These are phyloP conservation scores for Nesospiza acunhae DNA, from an alignment of 2,113 vertebrate genomes.

Conservation along the genomic window DNA sequence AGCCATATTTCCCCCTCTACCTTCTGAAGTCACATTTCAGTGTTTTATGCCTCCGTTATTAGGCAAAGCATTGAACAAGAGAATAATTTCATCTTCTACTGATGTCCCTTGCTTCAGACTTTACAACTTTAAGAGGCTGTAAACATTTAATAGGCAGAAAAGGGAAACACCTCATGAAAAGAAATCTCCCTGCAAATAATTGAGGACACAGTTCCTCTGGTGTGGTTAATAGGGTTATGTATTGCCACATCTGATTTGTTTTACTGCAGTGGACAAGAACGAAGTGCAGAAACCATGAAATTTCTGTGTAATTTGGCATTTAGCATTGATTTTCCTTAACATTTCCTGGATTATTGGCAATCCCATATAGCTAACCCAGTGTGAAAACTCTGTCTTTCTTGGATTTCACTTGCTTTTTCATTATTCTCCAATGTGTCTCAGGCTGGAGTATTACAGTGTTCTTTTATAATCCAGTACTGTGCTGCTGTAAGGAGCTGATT, in stretches of 20 bases:
- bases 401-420: not conserved
- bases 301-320: not conserved
- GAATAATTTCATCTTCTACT: not conserved
- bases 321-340: not conserved
- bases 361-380: not conserved
- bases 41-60: not conserved
- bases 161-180: not conserved
- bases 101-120: not conserved
- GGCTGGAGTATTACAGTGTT: not conserved
- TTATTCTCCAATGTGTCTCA: not conserved
- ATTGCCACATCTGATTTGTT: not conserved
- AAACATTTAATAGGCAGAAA: conserved; percentile 2
- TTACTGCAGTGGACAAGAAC: not conserved
- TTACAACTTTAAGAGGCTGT: not conserved
- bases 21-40: not conserved
- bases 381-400: not conserved
- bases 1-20: not conserved
- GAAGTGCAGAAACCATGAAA: not conserved
- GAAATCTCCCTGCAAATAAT: not conserved
- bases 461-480: not conserved
- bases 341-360: not conserved
- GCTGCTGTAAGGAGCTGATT: not conserved
- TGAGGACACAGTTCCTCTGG: not conserved
- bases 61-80: not conserved
- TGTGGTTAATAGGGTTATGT: not conserved